These are phyloP conservation scores for Ceratosolen solmsi DNA, from an alignment of 1,140 invertebrate genomes.

Conservation along the genomic window DNA sequence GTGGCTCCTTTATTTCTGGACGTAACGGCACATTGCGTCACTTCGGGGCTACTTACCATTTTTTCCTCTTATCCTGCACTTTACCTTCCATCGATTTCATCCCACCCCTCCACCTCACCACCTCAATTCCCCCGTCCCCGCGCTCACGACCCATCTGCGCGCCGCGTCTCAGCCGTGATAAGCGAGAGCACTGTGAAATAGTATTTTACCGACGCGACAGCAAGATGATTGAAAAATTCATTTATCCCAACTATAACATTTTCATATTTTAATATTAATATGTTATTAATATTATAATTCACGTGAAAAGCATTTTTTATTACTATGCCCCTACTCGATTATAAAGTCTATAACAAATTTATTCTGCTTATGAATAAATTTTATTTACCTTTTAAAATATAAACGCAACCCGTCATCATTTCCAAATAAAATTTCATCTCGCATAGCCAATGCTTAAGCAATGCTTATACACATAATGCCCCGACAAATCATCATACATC, in stretches of 20 bases:
- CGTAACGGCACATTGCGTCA: conserved; percentile 25
- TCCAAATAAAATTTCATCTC: no score
- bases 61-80: conserved; percentile 11
- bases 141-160: not conserved
- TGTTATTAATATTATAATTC: not conserved
- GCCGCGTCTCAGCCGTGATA: not conserved
- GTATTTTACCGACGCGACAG: not conserved
- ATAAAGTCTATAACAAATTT: no score
- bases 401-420: no score
- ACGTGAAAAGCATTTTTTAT: not conserved
- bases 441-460: no score
- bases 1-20: conserved; percentile 24
- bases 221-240: not conserved
- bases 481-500: no score
- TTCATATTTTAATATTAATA: not conserved
- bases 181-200: not conserved
- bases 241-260: not conserved
- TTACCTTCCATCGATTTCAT: not conserved
- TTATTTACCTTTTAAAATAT: no score
- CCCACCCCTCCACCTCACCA: not conserved
- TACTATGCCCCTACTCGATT: not conserved
- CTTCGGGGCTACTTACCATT: conserved; percentile 5
- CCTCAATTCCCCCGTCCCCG: not conserved
- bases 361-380: no score
- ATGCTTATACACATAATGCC: no score